A percentile compares a stretch with the other conserved stretches of the same genome.
Conservation (phyloP, 2,113 vertebrate species). For the Pogonocichla stellata region DNA sequence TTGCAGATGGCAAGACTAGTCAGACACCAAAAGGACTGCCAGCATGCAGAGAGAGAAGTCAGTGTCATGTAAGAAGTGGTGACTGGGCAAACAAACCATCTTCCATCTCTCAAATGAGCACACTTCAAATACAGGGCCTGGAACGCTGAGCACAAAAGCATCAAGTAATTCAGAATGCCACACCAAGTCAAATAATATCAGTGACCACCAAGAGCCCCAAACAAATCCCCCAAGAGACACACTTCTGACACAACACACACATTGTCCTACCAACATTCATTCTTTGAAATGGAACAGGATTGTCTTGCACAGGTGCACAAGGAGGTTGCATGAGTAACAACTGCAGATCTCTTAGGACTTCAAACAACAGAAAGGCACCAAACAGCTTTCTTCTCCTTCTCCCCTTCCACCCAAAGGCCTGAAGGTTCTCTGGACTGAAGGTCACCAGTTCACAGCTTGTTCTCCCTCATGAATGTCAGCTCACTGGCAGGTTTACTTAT, state of each 20-base stretch:
- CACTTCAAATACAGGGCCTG: not conserved
- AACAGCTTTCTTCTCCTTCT: not conserved
- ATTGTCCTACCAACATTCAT: not conserved
- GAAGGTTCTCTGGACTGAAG: not conserved
- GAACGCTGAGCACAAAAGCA: not conserved
- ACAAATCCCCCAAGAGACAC: not conserved
- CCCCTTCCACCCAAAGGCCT: not conserved
- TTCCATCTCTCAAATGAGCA: not conserved
- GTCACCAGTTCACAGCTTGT: not conserved
- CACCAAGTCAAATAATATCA: not conserved
- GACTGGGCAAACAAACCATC: not conserved
- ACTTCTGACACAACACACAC: not conserved
- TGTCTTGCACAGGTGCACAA: accelerated
- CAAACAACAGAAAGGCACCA: not conserved
- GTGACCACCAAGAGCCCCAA: not conserved
- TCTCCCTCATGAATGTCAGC: not conserved
- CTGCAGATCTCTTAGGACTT: not conserved
- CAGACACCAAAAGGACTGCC: not conserved
- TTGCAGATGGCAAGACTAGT: not conserved
- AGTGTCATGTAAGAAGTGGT: not conserved
- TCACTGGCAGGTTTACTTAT: not conserved
- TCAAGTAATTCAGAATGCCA: not conserved
- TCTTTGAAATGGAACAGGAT: not conserved
- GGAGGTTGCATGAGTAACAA: not conserved
- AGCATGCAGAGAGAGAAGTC: not conserved